These are phyloP conservation scores for Trichonephila clavata DNA, from an alignment of 1,140 invertebrate genomes.

Conservation along the genomic window DNA sequence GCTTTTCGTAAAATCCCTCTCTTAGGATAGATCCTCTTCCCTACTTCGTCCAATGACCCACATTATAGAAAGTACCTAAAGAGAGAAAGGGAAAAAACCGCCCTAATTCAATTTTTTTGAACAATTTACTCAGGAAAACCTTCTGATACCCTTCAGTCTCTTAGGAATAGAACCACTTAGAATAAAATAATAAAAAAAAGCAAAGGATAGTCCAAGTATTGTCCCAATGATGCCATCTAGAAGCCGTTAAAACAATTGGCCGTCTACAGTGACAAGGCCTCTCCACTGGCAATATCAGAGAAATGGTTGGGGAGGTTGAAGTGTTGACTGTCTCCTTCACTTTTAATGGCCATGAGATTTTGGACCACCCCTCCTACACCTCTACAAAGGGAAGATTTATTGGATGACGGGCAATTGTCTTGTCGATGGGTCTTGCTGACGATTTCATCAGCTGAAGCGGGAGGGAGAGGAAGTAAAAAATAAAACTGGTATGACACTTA, in stretches of 20 bases:
- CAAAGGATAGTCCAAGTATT: not conserved
- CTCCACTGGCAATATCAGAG: slow-evolving; percentile 8
- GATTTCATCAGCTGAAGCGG: not conserved
- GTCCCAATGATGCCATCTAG: slow-evolving; percentile 35
- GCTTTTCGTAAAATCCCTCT: not conserved
- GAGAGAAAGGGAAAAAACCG: not conserved
- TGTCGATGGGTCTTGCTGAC: not conserved
- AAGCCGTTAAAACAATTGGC: slow-evolving; percentile 41
- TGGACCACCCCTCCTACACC: not conserved
- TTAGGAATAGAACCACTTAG: not conserved
- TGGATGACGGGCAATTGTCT: slow-evolving; percentile 20
- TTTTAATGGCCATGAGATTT: slow-evolving; percentile 38
- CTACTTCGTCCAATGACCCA: not conserved
- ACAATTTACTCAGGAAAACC: not conserved
- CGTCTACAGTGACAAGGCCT: not conserved
- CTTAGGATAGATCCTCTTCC: not conserved
- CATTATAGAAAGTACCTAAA: not conserved
- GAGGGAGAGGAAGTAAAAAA: not conserved
- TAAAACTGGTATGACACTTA: not conserved
- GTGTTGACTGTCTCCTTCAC: slow-evolving; percentile 26
- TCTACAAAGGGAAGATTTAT: not conserved
- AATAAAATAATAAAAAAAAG: not conserved
- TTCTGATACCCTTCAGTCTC: not conserved
- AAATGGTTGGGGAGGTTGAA: slow-evolving; percentile 21
- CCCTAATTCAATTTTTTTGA: not conserved